Conservation (phyloP, 2,888 invertebrate genomes). For the Cataglyphis cursor region DNA sequence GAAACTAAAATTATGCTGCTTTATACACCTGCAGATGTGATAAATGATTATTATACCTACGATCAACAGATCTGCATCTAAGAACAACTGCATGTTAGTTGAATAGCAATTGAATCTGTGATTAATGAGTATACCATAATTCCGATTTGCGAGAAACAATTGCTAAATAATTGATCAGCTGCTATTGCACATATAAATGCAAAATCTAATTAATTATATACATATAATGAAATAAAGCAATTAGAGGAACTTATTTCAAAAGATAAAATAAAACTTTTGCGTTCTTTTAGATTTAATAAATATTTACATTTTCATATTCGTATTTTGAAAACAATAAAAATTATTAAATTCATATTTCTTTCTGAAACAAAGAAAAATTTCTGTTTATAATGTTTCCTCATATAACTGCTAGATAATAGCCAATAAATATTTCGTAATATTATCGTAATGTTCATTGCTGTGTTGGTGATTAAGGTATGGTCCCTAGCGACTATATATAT, state of each 20-base stretch:
- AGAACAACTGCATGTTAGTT: background rate
- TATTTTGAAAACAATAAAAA: background rate
- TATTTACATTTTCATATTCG: background rate
- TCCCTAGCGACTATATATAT: conserved; percentile 7
- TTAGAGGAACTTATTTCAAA: background rate
- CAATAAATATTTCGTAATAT: conserved; percentile 23
- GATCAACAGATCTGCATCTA: background rate
- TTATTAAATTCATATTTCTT: background rate
- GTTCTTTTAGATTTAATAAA: background rate
- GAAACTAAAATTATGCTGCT: conserved; percentile 26
- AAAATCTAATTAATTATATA: background rate
- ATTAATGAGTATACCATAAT: background rate
- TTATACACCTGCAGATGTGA: conserved; percentile 14
- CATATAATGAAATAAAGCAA: background rate
- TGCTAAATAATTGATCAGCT: background rate
- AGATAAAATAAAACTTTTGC: background rate
- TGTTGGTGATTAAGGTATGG: conserved; percentile 23
- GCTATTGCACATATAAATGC: background rate
- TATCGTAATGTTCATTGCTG: background rate
- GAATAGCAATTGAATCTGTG: conserved; percentile 20
- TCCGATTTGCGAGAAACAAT: background rate
- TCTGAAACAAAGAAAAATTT: background rate
- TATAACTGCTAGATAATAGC: background rate
- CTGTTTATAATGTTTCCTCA: background rate
- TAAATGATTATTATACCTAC: conserved; percentile 12